These are phyloP conservation scores for Phenganax subtilis DNA, from an alignment of 92 coral and sea anemone species.

Conservation along the genomic window DNA sequence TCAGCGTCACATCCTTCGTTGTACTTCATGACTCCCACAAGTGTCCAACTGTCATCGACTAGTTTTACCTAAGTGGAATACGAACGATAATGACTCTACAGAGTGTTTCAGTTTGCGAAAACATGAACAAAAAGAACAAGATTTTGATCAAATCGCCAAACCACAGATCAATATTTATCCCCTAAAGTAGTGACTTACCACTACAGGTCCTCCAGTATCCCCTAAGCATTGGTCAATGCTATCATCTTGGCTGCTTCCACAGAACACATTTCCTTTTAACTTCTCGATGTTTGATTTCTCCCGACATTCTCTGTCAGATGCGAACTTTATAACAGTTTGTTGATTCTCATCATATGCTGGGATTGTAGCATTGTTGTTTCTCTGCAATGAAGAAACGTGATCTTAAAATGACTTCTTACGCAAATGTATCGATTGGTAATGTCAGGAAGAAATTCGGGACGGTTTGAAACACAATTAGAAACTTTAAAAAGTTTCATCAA, in stretches of 20 bases:
- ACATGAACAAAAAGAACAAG: no score
- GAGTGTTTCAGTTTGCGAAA: no score
- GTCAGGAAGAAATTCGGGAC: neutral
- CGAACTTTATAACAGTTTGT: constrained; percentile 64
- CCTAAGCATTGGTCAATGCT: constrained; percentile 70
- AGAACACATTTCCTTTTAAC: constrained; percentile 25
- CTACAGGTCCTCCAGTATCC: constrained; percentile 86
- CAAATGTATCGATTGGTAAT: no score
- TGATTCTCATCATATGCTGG: constrained; percentile 32
- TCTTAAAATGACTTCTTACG: no score
- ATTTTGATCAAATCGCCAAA: no score
- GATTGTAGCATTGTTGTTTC: neutral
- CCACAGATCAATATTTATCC: no score
- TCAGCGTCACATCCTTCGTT: constrained; percentile 69
- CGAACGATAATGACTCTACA: neutral
- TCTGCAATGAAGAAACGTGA: constrained; percentile 4
- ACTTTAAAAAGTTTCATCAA: no score
- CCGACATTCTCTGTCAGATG: constrained; percentile 58
- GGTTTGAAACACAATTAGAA: neutral
- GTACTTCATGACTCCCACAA: constrained; percentile 70
- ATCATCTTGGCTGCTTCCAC: constrained; percentile 35
- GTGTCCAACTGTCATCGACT: constrained; percentile 61
- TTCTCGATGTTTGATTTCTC: constrained; percentile 34
- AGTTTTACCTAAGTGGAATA: constrained; percentile 41
- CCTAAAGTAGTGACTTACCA: constrained; percentile 56